Base-by-base conservation (phyloP, 2,888 invertebrate genomes). In the Mesopsocus fuscifrons region DNA sequence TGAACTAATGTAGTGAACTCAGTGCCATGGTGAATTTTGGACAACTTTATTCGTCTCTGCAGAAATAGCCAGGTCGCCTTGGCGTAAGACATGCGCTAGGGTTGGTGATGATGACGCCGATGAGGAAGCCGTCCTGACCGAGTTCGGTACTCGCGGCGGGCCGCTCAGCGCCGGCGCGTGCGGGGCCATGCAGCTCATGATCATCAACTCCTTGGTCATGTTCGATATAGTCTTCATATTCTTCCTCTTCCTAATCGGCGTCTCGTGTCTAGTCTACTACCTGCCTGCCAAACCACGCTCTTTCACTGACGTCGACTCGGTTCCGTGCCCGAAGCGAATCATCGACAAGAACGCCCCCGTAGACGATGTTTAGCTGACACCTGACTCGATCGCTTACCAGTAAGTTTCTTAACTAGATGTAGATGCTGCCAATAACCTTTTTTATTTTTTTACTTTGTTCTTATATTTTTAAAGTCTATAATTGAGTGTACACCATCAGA, bases 211-310 rank as follows among this genome's bases (percentile, higher is more conserved):
- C 58, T 71, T 83, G 63, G 74, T 82, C 69, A 81, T 82, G 80
- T 83, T 83, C 71, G 81, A 83, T 67, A 74, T 81, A 63, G 81
- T 82, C 65, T 83, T 83, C 69, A 71, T 81, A 66, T 82, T 82
- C 65, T 82, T 83, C 68, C 68, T 83, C 60, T 82, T 83, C 66
- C 73, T 83, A 60, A 76, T 82, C 57, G 81, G 79, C 52, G 79
- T 83, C 54, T 81, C 81, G 51, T 82, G 82, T 59, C 68, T 82
- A 54, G 77, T 80, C 60, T 82, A 82, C 63, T 83, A 82, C 61
- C 71, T 81, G 63, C 82, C 82, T 31, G 74, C 77, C 53, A 17
- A n/a, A 20, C 16, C 15, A 9, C 38, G 38, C 38, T 20, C 21
- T 20, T 13, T 13, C 16, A 20, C 17, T 20, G 20, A 38, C 38